These are phyloP conservation scores for Pseudomyrmex pallidus DNA, from an alignment of 1,140 invertebrate genomes.

Conservation along the genomic window DNA sequence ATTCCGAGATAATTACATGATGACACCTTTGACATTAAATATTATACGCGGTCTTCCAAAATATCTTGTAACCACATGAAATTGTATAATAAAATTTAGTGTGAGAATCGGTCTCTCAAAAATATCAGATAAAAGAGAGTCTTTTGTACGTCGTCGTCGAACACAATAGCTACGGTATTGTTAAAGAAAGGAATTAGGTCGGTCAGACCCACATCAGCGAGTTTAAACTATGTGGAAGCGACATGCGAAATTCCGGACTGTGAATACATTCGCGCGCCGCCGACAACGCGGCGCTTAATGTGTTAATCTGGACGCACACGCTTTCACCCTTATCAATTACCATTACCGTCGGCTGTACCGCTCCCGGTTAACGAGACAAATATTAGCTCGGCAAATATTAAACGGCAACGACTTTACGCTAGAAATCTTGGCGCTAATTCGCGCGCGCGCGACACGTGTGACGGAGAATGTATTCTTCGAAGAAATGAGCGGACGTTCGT, in stretches of 20 bases:
- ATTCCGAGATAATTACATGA: background rate
- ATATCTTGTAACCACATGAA: background rate
- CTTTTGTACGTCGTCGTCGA: background rate
- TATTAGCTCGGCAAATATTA: conserved; percentile 55
- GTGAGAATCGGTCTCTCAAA: background rate
- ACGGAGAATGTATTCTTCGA: background rate
- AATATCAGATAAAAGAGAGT: conserved; percentile 11
- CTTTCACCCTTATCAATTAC: conserved; percentile 58
- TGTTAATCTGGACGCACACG: conserved; percentile 46
- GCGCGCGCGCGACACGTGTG: background rate
- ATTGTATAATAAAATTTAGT: background rate
- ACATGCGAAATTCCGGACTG: conserved; percentile 20
- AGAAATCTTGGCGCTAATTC: conserved; percentile 29
- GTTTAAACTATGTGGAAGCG: conserved; percentile 27
- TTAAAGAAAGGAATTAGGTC: conserved; percentile 12
- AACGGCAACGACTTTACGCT: conserved; percentile 24
- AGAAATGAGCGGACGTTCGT: background rate
- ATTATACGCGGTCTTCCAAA: background rate
- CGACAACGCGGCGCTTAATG: conserved; percentile 36
- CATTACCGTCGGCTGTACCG: conserved; percentile 37
- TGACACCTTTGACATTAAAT: background rate
- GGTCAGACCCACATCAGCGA: conserved; percentile 17
- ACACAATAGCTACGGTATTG: background rate
- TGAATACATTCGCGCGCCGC: background rate
- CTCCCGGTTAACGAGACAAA: conserved; percentile 56